These are phyloP conservation scores for Plecturocebus donacophilus DNA, from an alignment of 2,113 vertebrate species.

Conservation along the genomic window DNA sequence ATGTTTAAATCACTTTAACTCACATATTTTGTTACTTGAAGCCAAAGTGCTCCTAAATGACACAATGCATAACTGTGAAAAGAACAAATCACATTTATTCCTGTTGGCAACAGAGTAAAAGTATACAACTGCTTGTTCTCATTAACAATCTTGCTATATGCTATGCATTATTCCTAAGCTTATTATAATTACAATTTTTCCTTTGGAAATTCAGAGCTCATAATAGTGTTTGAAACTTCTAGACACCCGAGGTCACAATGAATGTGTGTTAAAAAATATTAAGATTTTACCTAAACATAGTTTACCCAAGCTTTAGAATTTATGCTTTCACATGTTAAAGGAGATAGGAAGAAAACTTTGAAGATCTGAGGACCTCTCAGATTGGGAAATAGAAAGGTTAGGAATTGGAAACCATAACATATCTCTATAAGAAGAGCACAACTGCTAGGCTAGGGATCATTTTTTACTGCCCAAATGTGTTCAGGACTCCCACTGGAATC, in stretches of 20 bases:
- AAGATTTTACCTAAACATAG: not conserved
- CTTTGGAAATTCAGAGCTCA: not conserved
- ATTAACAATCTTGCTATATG: not conserved
- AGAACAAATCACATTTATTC: not conserved
- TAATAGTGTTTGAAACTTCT: not conserved
- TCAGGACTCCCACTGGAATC: not conserved
- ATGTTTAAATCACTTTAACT: not conserved
- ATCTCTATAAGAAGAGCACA: not conserved
- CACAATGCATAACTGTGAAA: not conserved
- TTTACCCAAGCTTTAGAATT: slow-evolving; percentile 13
- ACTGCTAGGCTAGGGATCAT: not conserved
- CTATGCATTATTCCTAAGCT: not conserved
- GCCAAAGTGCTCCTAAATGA: not conserved
- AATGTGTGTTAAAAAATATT: not conserved
- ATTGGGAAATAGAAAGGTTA: slow-evolving; percentile 16
- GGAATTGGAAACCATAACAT: slow-evolving; percentile 32
- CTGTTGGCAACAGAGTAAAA: not conserved
- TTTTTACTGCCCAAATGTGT: not conserved
- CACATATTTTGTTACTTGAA: not conserved
- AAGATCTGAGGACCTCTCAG: not conserved
- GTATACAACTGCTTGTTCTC: not conserved
- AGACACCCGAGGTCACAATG: not conserved
- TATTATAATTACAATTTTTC: not conserved
- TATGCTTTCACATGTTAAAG: not conserved
- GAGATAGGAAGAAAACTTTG: not conserved